Evolutionary conservation across 1,140 invertebrate species (phyloP), one percentile per base, ranked within the genome.

Genomic region (Hyposmocoma kahamanoa): DNA sequence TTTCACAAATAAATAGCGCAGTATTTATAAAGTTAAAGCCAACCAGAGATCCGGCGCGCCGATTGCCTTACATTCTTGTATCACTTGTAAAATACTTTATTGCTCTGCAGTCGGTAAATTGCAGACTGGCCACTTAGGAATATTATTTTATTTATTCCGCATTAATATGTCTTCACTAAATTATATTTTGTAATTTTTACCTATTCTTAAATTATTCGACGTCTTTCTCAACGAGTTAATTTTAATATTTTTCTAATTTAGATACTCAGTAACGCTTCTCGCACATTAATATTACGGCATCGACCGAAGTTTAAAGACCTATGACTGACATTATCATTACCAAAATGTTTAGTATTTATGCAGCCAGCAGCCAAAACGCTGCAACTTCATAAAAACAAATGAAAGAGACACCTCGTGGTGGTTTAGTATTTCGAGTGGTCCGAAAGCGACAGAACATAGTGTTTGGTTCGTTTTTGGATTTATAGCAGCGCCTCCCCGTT

Each of bases 61-160:
- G 77, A 81, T 81, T 75, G 65, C 57, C 53, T 53, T 55, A 67
- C 65, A 67, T 74, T 79, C 77, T 77, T 77, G 76, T 84, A 84
- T 84, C 80, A 84, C 78, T 82, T 82, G 74, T 84, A 84, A 75
- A 80, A 82, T 84, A 80, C 76, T 84, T 84, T 84, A 82, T 84
- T 82, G 80, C 60, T 56, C 42, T 56, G 42, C 50, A 68, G 44
- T 67, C 18, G 24, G 45, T 3, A 6, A 19, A 15, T n/a, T 46
- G 41, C 41, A 43, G 32, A 72, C 46, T 71, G 66, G 62, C 18
- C 50, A 39, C 22, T 42, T 9, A 26, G 11, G 5, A 26, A 26
- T 26, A 26, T 26, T 26, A 26, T 26, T 26, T 26, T 6, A 6
- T 26, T 26, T 26, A 26, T 11, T 6, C 24, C 5, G 24, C 24